A percentile compares a stretch with the other conserved stretches of the same genome.
Evolutionary conservation across 2,797 vertebrate species (phyloP).

Genomic region (Oryzias dopingdopingensis): DNA sequence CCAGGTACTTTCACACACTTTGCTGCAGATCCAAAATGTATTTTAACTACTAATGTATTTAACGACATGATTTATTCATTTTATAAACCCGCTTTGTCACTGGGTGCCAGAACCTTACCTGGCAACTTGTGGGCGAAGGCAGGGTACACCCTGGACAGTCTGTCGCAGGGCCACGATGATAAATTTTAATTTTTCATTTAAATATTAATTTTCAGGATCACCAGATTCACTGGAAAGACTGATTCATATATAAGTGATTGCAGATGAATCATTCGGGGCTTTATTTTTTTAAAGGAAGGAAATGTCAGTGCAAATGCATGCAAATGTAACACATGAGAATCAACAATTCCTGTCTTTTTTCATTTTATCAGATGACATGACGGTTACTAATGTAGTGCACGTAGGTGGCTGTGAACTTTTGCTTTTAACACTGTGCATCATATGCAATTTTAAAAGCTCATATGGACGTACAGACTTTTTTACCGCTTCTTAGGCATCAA

Average conservation of each 20-base stretch:
- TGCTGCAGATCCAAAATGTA: neutral
- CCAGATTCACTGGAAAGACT: constrained; percentile 1
- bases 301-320: constrained; percentile 4
- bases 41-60: neutral
- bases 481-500: constrained; percentile 25
- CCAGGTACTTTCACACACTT: constrained; percentile 4
- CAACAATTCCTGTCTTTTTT: constrained; percentile 8
- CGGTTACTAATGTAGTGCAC: constrained; percentile 2
- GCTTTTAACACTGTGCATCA: constrained; percentile 17
- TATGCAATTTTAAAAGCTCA: constrained; percentile 29
- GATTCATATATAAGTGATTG: constrained; percentile 16
- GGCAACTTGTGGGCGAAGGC: no score
- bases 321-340: constrained; percentile 18
- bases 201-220: neutral
- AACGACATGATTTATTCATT: no score
- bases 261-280: constrained; percentile 17
- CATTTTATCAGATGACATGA: constrained; percentile 8
- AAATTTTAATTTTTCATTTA: neutral
- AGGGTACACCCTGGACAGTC: no score
- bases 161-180: no score
- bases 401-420: constrained; percentile 10
- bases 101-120: no score
- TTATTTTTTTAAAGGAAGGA: constrained; percentile 8
- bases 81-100: no score
- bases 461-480: constrained; percentile 9